phyloP scores from a whole-genome alignment of 2,888 invertebrate species.

The Disparrhopalites patrizii region DNA sequence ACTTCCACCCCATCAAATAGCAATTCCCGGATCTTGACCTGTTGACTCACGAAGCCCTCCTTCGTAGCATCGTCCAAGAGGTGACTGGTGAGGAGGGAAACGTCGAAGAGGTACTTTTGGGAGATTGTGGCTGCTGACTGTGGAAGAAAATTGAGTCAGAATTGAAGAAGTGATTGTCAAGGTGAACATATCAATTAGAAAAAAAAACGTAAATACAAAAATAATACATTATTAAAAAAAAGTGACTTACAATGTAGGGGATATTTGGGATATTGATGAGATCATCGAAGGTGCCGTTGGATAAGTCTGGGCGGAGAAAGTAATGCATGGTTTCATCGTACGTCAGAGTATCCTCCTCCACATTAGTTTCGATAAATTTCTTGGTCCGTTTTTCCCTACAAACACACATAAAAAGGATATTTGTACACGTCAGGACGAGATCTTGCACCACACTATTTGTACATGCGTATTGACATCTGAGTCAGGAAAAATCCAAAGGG shows the following conservation, averaged over 20 bases:
- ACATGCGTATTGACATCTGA: too few species aligned
- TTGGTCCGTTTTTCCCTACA: constrained; percentile 38
- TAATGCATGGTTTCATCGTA: constrained; percentile 36
- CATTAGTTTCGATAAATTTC: constrained; percentile 29
- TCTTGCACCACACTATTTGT: too few species aligned
- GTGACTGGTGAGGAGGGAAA: constrained; percentile 12
- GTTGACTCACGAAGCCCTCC: constrained; percentile 1
- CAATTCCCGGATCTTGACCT: constrained; percentile 62
- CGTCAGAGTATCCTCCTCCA: constrained; percentile 32
- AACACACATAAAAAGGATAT: too few species aligned
- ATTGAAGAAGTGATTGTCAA: too few species aligned
- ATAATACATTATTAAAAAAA: not conserved
- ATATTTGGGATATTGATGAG: constrained; percentile 37
- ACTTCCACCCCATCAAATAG: constrained; percentile 63
- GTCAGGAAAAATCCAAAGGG: too few species aligned
- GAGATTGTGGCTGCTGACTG: constrained; percentile 11
- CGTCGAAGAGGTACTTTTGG: not conserved
- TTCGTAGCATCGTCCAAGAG: constrained; percentile 1
- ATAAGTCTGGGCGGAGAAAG: constrained; percentile 27
- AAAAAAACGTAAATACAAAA: too few species aligned
- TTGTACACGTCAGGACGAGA: too few species aligned
- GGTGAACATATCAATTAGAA: too few species aligned
- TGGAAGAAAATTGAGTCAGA: not conserved
- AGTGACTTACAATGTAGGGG: constrained; percentile 39
- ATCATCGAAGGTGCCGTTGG: constrained; percentile 30